phyloP scores from a whole-genome alignment of 1,140 invertebrate genomes.

The Drosophila micromelanica region DNA sequence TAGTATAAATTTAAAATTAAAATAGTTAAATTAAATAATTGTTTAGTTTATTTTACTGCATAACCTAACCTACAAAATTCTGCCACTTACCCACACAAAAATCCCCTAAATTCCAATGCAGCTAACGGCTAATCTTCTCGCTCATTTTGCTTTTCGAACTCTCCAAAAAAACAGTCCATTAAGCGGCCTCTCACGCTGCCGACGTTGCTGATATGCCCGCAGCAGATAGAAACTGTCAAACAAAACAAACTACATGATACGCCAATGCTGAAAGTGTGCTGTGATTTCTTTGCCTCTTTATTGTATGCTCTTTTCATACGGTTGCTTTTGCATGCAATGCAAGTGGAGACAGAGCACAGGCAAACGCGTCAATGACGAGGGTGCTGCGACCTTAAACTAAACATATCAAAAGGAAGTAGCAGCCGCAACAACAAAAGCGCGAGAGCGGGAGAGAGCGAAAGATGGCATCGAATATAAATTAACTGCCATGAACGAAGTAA shows the following conservation, averaged over 20 bases:
- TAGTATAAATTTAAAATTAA: no score
- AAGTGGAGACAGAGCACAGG: constrained; percentile 62
- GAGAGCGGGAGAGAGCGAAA: constrained; percentile 22
- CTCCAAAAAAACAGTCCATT: constrained; percentile 63
- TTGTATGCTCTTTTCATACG: constrained; percentile 36
- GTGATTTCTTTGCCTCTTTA: constrained; percentile 40
- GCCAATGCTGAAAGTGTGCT: constrained; percentile 69
- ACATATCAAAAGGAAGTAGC: constrained; percentile 65
- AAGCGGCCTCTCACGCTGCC: constrained; percentile 27
- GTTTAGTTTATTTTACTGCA: not conserved
- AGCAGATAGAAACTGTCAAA: constrained; percentile 74
- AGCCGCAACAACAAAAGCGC: constrained; percentile 20
- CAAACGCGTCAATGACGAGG: constrained; percentile 74
- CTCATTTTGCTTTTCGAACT: constrained; percentile 39
- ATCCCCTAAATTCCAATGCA: not conserved
- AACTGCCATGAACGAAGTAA: constrained; percentile 74
- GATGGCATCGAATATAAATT: constrained; percentile 80
- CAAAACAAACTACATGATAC: constrained; percentile 76
- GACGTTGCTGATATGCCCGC: constrained; percentile 45
- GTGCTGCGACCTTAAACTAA: constrained; percentile 41
- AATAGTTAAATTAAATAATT: no score
- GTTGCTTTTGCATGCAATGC: constrained; percentile 55
- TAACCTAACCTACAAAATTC: not conserved
- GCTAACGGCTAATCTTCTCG: constrained; percentile 11
- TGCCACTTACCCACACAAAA: not conserved